phyloP scores from a whole-genome alignment of 2,888 invertebrate species.

The Lepidocyrtoides sp. region DNA sequence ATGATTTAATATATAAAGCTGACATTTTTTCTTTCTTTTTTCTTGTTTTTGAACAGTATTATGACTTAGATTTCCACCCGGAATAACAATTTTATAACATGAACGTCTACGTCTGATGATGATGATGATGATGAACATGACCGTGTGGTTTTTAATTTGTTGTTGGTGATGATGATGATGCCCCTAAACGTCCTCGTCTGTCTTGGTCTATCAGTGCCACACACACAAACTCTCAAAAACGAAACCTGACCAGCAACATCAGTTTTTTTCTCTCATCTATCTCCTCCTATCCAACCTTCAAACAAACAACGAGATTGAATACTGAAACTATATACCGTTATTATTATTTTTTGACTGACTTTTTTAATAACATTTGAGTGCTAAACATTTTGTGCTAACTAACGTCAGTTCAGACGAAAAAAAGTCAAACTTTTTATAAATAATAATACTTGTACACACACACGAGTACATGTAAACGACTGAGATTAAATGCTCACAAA shows the following conservation, averaged over 20 bases:
- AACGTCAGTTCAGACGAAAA: too few relatives aligned
- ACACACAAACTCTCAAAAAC: constrained; percentile 2
- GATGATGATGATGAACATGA: constrained; percentile 28
- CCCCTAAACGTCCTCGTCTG: constrained; percentile 39
- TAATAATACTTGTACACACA: neutral
- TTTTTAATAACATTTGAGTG: constrained; percentile 3
- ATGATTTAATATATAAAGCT: neutral
- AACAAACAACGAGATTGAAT: constrained; percentile 39
- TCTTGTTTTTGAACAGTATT: constrained; percentile 51
- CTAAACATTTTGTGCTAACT: constrained; percentile 48
- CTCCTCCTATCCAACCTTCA: neutral
- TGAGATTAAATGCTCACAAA: constrained; percentile 54
- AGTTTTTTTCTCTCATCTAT: too few relatives aligned
- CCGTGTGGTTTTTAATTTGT: constrained; percentile 44
- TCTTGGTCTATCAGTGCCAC: constrained; percentile 16
- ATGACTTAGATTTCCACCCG: constrained; percentile 56
- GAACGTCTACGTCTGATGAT: constrained; percentile 21
- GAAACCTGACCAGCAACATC: constrained; percentile 1
- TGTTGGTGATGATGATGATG: constrained; percentile 51
- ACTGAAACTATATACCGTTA: neutral
- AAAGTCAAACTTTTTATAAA: neutral
- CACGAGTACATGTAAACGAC: neutral
- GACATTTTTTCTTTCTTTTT: constrained; percentile 49
- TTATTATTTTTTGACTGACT: constrained; percentile 45
- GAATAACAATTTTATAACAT: constrained; percentile 42